Evolutionary conservation across 2,797 vertebrate species (phyloP).

Genomic region (Synanceia verrucosa): DNA sequence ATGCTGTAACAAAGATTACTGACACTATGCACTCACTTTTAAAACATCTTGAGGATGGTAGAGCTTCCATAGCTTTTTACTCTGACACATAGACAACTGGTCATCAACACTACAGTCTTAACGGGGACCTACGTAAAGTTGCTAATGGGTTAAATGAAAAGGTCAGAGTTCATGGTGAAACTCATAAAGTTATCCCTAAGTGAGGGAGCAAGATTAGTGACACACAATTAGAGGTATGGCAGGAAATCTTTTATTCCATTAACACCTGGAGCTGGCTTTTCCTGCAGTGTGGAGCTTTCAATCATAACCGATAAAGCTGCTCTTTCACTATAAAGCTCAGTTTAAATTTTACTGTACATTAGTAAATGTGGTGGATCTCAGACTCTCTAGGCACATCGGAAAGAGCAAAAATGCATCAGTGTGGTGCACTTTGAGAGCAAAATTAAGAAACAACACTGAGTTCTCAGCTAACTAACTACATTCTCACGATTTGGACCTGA

Average conservation of each 20-base stretch:
- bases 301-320: not conserved
- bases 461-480: too few species aligned
- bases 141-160: too few species aligned
- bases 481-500: too few species aligned
- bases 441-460: too few species aligned
- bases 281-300: not conserved
- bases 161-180: too few species aligned
- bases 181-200: too few species aligned
- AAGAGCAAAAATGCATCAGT: not conserved
- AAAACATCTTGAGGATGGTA: not conserved
- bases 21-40: not conserved
- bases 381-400: not conserved
- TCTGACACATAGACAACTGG: not conserved
- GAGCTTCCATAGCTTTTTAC: not conserved
- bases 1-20: not conserved
- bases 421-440: not conserved
- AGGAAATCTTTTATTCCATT: not conserved
- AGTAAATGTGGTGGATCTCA: not conserved
- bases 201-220: not conserved
- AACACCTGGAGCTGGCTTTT: not conserved
- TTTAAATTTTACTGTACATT: not conserved
- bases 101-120: not conserved
- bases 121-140: not conserved
- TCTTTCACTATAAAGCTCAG: not conserved
- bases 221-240: not conserved